Evolutionary conservation across 2,888 invertebrate species (phyloP), one percentile per base, ranked within the genome.

Genomic region (Ochropleura plecta): DNA sequence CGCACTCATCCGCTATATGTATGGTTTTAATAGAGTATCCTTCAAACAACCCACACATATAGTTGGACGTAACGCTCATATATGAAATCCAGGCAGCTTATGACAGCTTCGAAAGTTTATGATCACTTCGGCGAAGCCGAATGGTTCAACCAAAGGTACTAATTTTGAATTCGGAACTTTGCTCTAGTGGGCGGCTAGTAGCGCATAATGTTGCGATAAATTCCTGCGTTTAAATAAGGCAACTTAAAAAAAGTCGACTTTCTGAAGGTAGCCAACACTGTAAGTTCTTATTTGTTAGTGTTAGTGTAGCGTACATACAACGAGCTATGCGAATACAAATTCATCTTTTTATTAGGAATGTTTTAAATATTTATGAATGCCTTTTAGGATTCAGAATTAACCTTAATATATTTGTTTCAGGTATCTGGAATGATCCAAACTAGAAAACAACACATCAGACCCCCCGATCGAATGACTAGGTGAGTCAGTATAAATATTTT

Each of bases 381-480:
- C 30, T 40, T 40, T 40, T 8, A 59, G 12, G 0, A 48, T 51
- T n/a, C 5, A 14, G 12, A 64, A 65, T 46, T 60, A 12, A 64
- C 16, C 5, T 7, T 44, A 5, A 53, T 64, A 59, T 57, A 70
- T 73, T 94, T 92, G 90, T 96, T 95, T 70, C 95, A 96, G 96
- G 90, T 93, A 92, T 93, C 90, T 94, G 96, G 94, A 95, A 96
- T 96, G 96, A 93, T 89, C 93, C 91, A 94, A 90, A 88, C 87
- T 89, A 92, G 87, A 86, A 92, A 90, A 83, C 92, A 91, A 84
- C 91, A 91, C 82, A 91, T 93, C 90, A 92, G 91, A 90, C 94
- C 94, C 87, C 94, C 95, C 78, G 94, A 95, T 92, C 95, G 92
- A 89, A 94, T 95, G 95, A 92, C 92, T 91, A 94, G 95, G 96